These are phyloP conservation scores for Drosophila rufa DNA, from an alignment of 1,140 invertebrate species.

Conservation along the genomic window DNA sequence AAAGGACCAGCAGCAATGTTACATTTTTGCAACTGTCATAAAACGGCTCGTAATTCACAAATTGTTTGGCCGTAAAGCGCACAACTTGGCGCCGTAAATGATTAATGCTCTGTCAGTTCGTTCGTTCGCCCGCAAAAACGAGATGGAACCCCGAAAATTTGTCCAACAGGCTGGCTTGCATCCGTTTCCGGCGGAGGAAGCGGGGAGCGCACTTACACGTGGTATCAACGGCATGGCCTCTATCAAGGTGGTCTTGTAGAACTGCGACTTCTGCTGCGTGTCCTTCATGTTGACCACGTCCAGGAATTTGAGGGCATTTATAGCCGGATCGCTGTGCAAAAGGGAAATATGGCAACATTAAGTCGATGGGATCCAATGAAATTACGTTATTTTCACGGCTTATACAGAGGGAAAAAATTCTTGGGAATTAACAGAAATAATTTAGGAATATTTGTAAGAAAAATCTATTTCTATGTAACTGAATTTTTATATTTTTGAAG, in stretches of 20 bases:
- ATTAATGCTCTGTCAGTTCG: constrained; percentile 59
- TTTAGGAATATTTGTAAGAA: neutral
- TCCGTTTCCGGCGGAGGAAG: constrained; percentile 45
- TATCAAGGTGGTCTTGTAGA: constrained; percentile 94
- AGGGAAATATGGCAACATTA: constrained; percentile 71
- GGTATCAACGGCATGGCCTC: constrained; percentile 95
- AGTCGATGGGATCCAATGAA: constrained; percentile 36
- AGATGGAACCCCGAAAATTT: constrained; percentile 25
- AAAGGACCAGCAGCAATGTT: constrained; percentile 22
- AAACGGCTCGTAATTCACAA: constrained; percentile 74
- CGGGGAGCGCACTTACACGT: constrained; percentile 89
- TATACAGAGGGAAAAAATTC: neutral
- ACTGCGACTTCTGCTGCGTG: constrained; percentile 93
- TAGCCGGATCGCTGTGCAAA: constrained; percentile 91
- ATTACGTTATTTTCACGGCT: neutral
- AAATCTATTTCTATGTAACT: neutral
- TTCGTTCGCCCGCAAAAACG: constrained; percentile 27
- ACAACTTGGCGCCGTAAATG: constrained; percentile 66
- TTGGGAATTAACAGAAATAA: neutral
- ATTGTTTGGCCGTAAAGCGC: constrained; percentile 71
- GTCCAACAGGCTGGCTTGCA: constrained; percentile 36
- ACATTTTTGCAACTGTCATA: constrained; percentile 67
- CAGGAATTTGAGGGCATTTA: constrained; percentile 95
- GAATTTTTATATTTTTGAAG: neutral
- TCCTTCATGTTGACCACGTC: constrained; percentile 97